phyloP scores from a whole-genome alignment of 1,140 invertebrate genomes.

The Drosophila repletoides region DNA sequence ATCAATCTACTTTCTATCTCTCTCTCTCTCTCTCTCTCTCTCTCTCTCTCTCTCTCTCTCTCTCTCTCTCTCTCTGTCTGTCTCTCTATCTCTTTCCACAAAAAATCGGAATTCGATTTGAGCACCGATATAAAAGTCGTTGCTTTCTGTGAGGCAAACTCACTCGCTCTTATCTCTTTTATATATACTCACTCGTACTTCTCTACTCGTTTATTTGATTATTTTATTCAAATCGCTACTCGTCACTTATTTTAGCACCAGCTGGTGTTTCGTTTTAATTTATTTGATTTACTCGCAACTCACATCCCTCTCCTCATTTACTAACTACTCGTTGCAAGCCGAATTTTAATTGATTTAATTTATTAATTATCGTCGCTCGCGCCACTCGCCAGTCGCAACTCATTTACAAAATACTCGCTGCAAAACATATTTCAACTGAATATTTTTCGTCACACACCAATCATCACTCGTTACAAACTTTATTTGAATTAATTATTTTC shows the following conservation, averaged over 20 bases:
- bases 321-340: not conserved
- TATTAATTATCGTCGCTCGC: no score
- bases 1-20: constrained; percentile 5
- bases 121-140: constrained; percentile 13
- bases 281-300: no score
- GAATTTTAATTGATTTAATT: not conserved
- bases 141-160: constrained; percentile 1
- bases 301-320: not conserved
- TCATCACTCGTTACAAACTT: not conserved
- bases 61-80: not conserved
- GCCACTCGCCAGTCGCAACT: not conserved
- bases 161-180: not conserved
- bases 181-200: not conserved
- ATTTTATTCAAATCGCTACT: no score
- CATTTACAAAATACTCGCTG: not conserved
- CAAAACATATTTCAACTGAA: not conserved
- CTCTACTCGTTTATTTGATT: not conserved
- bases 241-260: not conserved
- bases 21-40: not conserved
- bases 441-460: not conserved
- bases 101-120: constrained; percentile 1
- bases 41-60: not conserved
- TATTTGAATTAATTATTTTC: not conserved
- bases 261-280: no score
- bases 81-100: not conserved